Percentiles rank a stretch among this genome's conserved stretches.
Conservation (phyloP, 1,140 invertebrate genomes). For the Lordiphosa collinella region DNA sequence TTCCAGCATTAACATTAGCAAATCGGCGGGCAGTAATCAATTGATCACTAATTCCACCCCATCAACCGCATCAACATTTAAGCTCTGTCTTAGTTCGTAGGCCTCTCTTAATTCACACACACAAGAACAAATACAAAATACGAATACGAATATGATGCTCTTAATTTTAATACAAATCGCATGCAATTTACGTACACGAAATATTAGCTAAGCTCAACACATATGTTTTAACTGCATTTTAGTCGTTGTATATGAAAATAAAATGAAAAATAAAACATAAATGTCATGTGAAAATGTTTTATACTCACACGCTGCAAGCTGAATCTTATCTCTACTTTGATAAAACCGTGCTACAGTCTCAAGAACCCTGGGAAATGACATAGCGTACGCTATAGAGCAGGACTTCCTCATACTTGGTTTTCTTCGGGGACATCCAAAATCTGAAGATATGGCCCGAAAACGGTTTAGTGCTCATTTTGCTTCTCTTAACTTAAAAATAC, state of each 20-base stretch:
- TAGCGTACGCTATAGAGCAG: too few species aligned
- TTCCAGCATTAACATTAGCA: conserved; percentile 34
- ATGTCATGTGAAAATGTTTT: background rate
- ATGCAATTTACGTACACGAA: conserved; percentile 29
- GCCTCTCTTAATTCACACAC: conserved; percentile 14
- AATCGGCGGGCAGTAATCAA: conserved; percentile 48
- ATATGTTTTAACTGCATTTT: conserved; percentile 65
- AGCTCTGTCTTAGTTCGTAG: conserved; percentile 54
- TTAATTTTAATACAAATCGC: conserved; percentile 57
- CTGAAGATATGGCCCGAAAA: too few species aligned
- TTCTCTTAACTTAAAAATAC: too few species aligned
- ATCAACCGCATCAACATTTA: conserved; percentile 39
- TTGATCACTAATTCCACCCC: conserved; percentile 39
- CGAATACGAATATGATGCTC: conserved; percentile 50
- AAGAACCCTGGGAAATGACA: too few species aligned
- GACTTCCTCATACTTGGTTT: too few species aligned
- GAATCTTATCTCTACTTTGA: too few species aligned
- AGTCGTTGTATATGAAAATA: conserved; percentile 68
- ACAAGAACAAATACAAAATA: too few species aligned
- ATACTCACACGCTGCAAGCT: too few species aligned
- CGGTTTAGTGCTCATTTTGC: too few species aligned
- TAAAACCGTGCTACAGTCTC: too few species aligned
- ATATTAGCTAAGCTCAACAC: conserved; percentile 62
- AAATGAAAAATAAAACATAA: conserved; percentile 25
- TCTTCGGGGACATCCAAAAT: too few species aligned